A percentile compares a stretch with the other conserved stretches of the same genome.
Conservation (phyloP, 2,888 invertebrate species). For the Orchesellides sinensis region DNA sequence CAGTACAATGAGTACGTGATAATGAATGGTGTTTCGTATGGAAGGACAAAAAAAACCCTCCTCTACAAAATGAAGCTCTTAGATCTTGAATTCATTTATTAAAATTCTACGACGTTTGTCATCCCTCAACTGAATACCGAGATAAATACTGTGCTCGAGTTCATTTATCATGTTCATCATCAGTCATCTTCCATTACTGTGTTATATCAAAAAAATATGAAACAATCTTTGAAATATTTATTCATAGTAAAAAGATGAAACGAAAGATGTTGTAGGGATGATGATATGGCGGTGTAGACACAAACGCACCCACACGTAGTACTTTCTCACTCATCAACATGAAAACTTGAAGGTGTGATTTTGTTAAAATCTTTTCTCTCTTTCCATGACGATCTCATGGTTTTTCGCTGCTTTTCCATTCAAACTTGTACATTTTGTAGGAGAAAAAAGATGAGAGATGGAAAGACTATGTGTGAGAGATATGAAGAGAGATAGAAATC, state of each 20-base stretch:
- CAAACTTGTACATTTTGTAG: slow-evolving; percentile 35
- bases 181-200: slow-evolving; percentile 11
- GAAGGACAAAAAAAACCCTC: no score
- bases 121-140: not conserved
- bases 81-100: no score
- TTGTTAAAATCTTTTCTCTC: slow-evolving; percentile 32
- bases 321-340: slow-evolving; percentile 28
- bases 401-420: not conserved
- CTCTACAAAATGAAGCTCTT: no score
- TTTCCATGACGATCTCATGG: slow-evolving; percentile 15
- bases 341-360: slow-evolving; percentile 35
- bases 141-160: slow-evolving; percentile 1
- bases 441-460: not conserved
- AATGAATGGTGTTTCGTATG: no score
- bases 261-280: no score
- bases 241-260: no score
- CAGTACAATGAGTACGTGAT: no score
- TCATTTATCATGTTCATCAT: slow-evolving; percentile 29
- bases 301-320: not conserved
- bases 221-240: slow-evolving; percentile 25
- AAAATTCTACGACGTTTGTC: no score
- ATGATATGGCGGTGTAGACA: not conserved
- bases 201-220: not conserved
- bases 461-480: slow-evolving; percentile 44
- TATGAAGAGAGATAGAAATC: slow-evolving; percentile 43